Conservation (phyloP, 2,888 invertebrate genomes). For the Eumerus sabulonum region DNA sequence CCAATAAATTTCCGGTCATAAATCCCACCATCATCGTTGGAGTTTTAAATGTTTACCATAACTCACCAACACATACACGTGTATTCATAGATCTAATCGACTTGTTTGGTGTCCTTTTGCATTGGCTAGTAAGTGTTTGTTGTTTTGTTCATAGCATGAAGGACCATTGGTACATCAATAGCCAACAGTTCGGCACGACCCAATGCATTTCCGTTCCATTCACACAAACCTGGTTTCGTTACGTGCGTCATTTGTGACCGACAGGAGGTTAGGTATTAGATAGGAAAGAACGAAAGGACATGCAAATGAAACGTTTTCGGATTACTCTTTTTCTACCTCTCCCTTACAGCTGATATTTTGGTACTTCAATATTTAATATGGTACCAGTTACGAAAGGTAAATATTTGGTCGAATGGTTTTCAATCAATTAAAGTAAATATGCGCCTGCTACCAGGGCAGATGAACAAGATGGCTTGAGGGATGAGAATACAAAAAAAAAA, state of each 20-base stretch:
- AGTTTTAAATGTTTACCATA: conserved; percentile 52
- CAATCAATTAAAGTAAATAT: conserved; percentile 45
- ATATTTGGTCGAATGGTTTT: conserved; percentile 30
- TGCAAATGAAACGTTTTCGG: no score
- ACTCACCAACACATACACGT: conserved; percentile 32
- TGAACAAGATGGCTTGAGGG: neutral
- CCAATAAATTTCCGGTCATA: conserved; percentile 66
- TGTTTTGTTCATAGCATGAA: neutral
- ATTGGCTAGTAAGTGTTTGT: neutral
- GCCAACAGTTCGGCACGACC: conserved; percentile 31
- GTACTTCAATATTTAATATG: conserved; percentile 9
- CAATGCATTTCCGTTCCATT: conserved; percentile 40
- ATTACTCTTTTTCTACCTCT: no score
- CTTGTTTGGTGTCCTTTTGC: conserved; percentile 20
- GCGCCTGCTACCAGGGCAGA: neutral
- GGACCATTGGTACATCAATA: conserved; percentile 45
- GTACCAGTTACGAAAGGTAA: conserved; percentile 18
- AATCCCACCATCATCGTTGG: conserved; percentile 46
- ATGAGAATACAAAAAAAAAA: no score
- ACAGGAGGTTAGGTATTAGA: conserved; percentile 2
- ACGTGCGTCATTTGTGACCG: conserved; percentile 36
- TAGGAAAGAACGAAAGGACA: conserved; percentile 10
- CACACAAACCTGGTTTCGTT: conserved; percentile 33
- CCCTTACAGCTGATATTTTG: neutral
- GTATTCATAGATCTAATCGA: neutral